Base-by-base conservation (phyloP, 2,888 invertebrate genomes). In the Athrips mouffetella region DNA sequence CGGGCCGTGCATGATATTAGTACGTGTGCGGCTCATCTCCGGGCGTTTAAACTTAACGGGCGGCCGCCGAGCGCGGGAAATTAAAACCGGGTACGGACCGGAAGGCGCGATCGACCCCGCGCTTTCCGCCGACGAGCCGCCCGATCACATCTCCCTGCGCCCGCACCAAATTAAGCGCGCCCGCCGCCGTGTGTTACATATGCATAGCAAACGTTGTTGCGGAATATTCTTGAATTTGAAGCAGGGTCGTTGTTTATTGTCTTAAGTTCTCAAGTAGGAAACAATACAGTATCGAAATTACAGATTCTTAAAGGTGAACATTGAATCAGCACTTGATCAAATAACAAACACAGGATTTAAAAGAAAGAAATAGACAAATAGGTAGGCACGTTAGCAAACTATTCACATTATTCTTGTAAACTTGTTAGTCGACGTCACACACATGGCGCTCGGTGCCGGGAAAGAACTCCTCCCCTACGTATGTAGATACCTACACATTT, bases 1-100 rank as follows among this genome's bases (percentile, higher is more conserved):
- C 90, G 90, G 91, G 90, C 78, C 83, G 78, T 86, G 86, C 87
- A 86, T 87, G 81, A 87, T 82, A 87, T 87, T 87, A 87, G 85
- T 84, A 76, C 82, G 81, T 80, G 78, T 75, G 78, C 70, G 78
- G 75, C 85, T 89, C 88, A 88, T 88, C 86, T 85, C 84, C 85
- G 83, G 80, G 67, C 83, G 83, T 82, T 88, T 83, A 83, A 80
- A 83, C 78, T 80, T 80, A 84, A 80, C 80, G 78, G 80, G 75
- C 71, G 68, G 60, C 68, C 58, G 64, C 74, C 70, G 65, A 72
- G 78, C 74, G 77, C 78, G 83, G 81, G 86, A 86, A 87, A 86
- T 87, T 86, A 87, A 85, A 84, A 86, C 80, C 78, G 76, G 81
- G 74, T 76, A 71, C 76, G 80, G 80, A 79, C 80, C 86, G 86